phyloP scores from a whole-genome alignment of 2,888 invertebrate genomes.

The Corythucha ciliata region DNA sequence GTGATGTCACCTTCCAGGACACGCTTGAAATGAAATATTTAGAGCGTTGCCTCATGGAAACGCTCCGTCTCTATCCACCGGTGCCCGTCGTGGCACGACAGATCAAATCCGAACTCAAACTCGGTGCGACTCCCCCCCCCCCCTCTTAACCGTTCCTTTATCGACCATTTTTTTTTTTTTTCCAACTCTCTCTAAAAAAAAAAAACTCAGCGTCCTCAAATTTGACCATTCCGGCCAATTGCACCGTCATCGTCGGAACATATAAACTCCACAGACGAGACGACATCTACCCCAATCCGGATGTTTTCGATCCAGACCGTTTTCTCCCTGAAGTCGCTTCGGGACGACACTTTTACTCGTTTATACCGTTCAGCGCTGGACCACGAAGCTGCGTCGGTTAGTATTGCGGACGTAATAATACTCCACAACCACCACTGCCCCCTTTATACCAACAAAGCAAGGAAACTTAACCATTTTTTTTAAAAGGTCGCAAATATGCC shows the following conservation, averaged over 20 bases:
- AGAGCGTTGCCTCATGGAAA: conserved; percentile 72
- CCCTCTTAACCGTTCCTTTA: neutral
- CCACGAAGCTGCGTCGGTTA: conserved; percentile 70
- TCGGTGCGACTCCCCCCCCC: conserved; percentile 46
- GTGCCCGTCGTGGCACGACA: conserved; percentile 68
- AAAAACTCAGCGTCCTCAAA: conserved; percentile 55
- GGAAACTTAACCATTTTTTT: too few species aligned
- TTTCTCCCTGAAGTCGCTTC: conserved; percentile 71
- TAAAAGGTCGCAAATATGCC: conserved; percentile 72
- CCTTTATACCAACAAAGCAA: too few species aligned
- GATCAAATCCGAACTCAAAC: conserved; percentile 58
- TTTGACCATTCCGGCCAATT: conserved; percentile 58
- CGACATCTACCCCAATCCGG: conserved; percentile 65
- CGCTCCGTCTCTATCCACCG: conserved; percentile 68
- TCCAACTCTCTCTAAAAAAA: too few species aligned
- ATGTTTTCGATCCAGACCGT: conserved; percentile 71
- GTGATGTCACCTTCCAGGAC: conserved; percentile 69
- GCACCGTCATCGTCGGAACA: conserved; percentile 57
- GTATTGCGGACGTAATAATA: conserved; percentile 36
- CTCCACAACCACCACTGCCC: too few species aligned
- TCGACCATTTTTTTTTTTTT: conserved; percentile 1
- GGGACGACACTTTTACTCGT: conserved; percentile 70
- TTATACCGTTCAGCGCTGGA: conserved; percentile 73
- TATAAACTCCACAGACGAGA: conserved; percentile 60
- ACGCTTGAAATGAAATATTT: conserved; percentile 78